phyloP scores from a whole-genome alignment of 1,140 invertebrate genomes.

The Halesus radiatus region DNA sequence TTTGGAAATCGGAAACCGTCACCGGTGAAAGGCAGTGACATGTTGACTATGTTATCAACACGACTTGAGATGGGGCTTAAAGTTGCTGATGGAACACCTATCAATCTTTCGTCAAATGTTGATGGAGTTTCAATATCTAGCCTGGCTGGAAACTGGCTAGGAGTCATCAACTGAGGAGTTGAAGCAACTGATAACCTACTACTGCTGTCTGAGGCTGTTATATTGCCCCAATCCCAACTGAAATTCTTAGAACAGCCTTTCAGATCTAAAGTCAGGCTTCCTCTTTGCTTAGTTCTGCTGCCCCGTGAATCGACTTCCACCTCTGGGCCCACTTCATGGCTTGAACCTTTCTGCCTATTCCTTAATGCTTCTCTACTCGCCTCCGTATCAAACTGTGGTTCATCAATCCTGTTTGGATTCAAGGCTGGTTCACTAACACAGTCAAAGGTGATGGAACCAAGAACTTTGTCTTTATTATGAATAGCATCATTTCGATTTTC shows the following conservation, averaged over 20 bases:
- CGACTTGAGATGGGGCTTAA: constrained; percentile 46
- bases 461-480: constrained; percentile 13
- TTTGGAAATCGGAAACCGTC: constrained; percentile 66
- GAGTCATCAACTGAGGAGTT: constrained; percentile 62
- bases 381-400: constrained; percentile 49
- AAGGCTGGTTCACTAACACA: background rate
- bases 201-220: background rate
- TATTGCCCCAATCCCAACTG: constrained; percentile 20
- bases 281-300: constrained; percentile 54
- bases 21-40: constrained; percentile 46
- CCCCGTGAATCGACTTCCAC: background rate
- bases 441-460: constrained; percentile 31
- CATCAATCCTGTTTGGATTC: constrained; percentile 30
- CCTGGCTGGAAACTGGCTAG: constrained; percentile 60
- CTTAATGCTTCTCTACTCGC: constrained; percentile 53
- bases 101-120: constrained; percentile 56
- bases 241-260: constrained; percentile 55
- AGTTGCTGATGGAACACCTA: constrained; percentile 49
- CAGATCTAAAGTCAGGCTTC: constrained; percentile 64
- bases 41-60: background rate
- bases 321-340: constrained; percentile 48
- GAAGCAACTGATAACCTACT: constrained; percentile 43
- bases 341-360: constrained; percentile 54
- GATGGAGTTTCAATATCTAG: constrained; percentile 67
- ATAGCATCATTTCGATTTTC: background rate